phyloP scores from a whole-genome alignment of 1,140 invertebrate genomes.

The Magallana gigas region DNA sequence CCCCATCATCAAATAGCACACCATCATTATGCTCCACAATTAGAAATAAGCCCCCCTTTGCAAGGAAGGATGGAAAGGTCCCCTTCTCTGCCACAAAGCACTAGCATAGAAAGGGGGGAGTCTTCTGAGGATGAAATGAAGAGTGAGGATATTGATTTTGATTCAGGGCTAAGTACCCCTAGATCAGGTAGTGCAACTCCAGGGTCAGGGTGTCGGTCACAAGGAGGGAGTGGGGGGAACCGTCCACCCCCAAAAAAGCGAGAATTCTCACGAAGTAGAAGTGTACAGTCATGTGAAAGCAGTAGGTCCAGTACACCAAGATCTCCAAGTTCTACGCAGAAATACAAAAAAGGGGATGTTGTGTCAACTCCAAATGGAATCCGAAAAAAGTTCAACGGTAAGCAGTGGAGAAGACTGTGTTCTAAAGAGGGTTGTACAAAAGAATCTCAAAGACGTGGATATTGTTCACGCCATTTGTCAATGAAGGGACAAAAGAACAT shows the following conservation, averaged over 20 bases:
- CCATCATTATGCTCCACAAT: slow-evolving; percentile 53
- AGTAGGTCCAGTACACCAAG: slow-evolving; percentile 77
- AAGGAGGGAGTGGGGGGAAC: slow-evolving; percentile 64
- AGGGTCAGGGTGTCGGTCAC: slow-evolving; percentile 72
- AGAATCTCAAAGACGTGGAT: slow-evolving; percentile 97
- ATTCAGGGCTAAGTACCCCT: slow-evolving; percentile 75
- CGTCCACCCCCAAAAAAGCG: slow-evolving; percentile 73
- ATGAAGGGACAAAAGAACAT: slow-evolving; percentile 79
- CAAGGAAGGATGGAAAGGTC: slow-evolving; percentile 55
- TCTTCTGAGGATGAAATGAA: slow-evolving; percentile 76
- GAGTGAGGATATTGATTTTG: slow-evolving; percentile 73
- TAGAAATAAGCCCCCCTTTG: slow-evolving; percentile 84
- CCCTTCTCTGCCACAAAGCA: slow-evolving; percentile 63
- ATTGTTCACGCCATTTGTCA: slow-evolving; percentile 96
- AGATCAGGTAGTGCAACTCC: slow-evolving; percentile 81
- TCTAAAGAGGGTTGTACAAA: slow-evolving; percentile 97
- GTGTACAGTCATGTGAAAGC: slow-evolving; percentile 77
- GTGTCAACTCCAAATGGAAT: slow-evolving; percentile 97
- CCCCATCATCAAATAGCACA: slow-evolving; percentile 52
- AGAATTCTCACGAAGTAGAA: slow-evolving; percentile 74
- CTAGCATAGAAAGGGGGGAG: slow-evolving; percentile 69
- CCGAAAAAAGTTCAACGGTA: slow-evolving; percentile 99
- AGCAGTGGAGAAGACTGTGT: slow-evolving; percentile 98
- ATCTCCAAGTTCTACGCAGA: slow-evolving; percentile 86
- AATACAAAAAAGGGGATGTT: slow-evolving; percentile 99